Evolutionary conservation across 2,113 vertebrate genomes (phyloP).

Genomic region (Osmerus mordax): DNA sequence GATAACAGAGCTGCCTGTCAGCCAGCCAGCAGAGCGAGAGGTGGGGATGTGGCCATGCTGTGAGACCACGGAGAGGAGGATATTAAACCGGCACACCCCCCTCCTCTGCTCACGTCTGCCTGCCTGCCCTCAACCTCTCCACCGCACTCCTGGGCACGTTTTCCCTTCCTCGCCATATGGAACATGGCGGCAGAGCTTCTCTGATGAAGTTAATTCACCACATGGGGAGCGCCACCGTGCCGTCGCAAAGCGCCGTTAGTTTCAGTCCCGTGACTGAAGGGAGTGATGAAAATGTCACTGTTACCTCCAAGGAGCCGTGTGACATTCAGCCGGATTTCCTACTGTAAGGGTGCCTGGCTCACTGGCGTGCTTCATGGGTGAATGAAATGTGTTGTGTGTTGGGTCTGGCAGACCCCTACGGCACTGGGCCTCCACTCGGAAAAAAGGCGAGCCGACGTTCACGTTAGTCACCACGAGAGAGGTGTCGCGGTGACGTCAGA

Average conservation of each 20-base stretch:
- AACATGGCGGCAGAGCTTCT: constrained; percentile 11
- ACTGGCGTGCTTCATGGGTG: too few species aligned
- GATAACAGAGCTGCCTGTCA: neutral
- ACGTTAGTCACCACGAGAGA: too few species aligned
- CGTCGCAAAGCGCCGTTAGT: constrained; percentile 18
- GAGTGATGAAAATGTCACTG: constrained; percentile 39
- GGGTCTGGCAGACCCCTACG: too few species aligned
- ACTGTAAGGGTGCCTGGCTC: too few species aligned
- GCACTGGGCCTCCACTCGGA: too few species aligned
- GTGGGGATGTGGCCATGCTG: neutral
- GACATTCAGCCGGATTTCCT: neutral
- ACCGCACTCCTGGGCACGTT: neutral
- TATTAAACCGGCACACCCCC: constrained; percentile 38
- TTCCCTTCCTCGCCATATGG: constrained; percentile 13
- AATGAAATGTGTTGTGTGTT: too few species aligned
- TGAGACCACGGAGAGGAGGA: constrained; percentile 36
- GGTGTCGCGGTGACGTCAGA: constrained; percentile 9
- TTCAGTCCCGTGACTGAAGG: constrained; percentile 19
- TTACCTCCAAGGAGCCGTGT: neutral
- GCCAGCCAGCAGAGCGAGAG: neutral
- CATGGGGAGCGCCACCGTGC: constrained; percentile 8
- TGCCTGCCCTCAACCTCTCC: neutral
- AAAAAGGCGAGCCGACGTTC: too few species aligned
- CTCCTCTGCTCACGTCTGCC: neutral
- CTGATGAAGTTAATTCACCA: constrained; percentile 30